These are phyloP conservation scores for Coptodon rendalli DNA, from an alignment of 2,113 vertebrate genomes.

Conservation along the genomic window DNA sequence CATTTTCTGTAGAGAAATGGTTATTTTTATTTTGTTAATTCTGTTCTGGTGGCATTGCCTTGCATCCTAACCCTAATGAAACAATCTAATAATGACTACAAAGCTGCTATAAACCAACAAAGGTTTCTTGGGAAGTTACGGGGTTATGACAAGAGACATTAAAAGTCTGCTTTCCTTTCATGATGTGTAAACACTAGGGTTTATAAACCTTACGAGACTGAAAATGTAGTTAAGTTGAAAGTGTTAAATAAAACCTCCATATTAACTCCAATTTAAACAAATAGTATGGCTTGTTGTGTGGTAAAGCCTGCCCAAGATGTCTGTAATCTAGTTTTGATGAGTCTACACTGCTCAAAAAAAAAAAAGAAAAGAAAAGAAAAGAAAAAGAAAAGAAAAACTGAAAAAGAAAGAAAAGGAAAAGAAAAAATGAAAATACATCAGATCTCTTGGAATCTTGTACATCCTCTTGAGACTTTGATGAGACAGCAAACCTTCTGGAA, in stretches of 20 bases:
- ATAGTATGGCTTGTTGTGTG: not conserved
- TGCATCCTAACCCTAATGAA: not conserved
- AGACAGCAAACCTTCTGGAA: not conserved
- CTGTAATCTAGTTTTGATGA: not conserved
- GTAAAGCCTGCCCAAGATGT: not conserved
- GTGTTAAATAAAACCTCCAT: not conserved
- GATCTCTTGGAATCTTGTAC: not conserved
- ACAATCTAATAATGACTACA: not conserved
- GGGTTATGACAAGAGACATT: not conserved
- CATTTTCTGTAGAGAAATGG: conserved; percentile 84
- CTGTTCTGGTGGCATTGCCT: not conserved
- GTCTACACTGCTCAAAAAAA: not conserved
- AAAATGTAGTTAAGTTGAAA: not conserved
- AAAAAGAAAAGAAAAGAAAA: not conserved
- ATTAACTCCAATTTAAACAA: not conserved
- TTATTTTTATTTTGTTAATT: not conserved
- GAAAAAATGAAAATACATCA: rapidly evolving
- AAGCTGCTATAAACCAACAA: not conserved
- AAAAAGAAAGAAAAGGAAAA: not conserved
- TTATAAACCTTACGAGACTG: not conserved
- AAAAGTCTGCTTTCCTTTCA: not conserved
- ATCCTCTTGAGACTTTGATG: not conserved
- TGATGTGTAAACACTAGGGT: not conserved
- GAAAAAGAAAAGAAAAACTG: not conserved
- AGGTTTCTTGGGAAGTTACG: not conserved